These are phyloP conservation scores for Gryllus longicercus DNA, from an alignment of 2,888 invertebrate species.

Conservation along the genomic window DNA sequence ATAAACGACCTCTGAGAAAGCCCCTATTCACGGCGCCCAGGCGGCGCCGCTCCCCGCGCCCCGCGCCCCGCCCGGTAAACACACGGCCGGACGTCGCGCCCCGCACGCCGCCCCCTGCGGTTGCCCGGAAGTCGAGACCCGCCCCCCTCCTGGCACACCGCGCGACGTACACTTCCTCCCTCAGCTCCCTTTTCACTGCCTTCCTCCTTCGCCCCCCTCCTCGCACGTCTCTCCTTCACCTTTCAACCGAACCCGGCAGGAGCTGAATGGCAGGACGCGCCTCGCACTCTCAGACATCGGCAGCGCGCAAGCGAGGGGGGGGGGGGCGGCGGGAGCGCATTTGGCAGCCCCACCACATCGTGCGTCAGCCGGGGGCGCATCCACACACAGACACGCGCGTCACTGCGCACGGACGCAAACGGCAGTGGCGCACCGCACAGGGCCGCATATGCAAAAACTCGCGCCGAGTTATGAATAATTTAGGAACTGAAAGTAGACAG, in stretches of 20 bases:
- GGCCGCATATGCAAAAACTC: constrained; percentile 8
- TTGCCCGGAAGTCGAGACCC: no score
- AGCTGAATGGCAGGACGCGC: neutral
- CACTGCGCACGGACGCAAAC: no score
- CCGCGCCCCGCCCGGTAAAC: neutral
- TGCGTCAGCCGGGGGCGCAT: neutral
- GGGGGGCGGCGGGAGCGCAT: neutral
- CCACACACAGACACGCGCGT: neutral
- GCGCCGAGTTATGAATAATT: constrained; percentile 8
- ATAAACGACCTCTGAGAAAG: constrained; percentile 7
- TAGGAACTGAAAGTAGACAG: neutral
- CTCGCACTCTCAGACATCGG: neutral
- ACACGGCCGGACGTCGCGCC: neutral
- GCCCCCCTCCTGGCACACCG: no score
- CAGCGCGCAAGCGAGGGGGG: neutral
- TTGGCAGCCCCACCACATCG: neutral
- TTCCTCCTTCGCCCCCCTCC: no score
- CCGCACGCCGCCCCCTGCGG: no score
- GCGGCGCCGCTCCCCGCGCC: neutral
- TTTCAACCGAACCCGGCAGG: neutral
- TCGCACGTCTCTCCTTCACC: neutral
- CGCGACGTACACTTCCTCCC: no score
- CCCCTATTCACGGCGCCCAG: neutral
- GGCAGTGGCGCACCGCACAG: neutral
- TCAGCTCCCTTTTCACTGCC: no score